phyloP scores from a whole-genome alignment of 2,888 invertebrate species.

The Rhorus exstirpatorius region DNA sequence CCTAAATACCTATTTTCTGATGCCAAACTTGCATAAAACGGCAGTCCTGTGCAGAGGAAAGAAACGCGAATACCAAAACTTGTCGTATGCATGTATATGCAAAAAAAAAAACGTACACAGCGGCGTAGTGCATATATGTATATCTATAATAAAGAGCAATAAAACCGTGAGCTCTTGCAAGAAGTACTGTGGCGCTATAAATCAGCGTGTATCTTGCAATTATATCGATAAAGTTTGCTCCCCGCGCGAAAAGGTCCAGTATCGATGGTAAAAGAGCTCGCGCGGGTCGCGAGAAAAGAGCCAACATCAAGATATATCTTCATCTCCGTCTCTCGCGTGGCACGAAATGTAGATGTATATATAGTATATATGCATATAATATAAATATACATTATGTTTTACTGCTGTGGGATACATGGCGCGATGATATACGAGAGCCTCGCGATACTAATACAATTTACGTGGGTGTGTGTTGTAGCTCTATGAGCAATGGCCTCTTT shows the following conservation, averaged over 20 bases:
- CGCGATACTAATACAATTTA: slow-evolving; percentile 44
- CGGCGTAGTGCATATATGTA: neutral
- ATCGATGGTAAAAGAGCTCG: slow-evolving; percentile 74
- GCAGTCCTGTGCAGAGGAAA: too few relatives aligned
- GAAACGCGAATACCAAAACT: neutral
- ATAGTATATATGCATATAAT: slow-evolving; percentile 23
- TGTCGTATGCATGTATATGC: slow-evolving; percentile 42
- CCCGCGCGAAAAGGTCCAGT: slow-evolving; percentile 75
- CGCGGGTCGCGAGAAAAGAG: slow-evolving; percentile 64
- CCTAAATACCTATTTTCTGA: too few relatives aligned
- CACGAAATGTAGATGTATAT: slow-evolving; percentile 47
- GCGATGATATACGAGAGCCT: slow-evolving; percentile 63
- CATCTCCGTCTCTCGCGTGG: slow-evolving; percentile 69
- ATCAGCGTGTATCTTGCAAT: slow-evolving; percentile 81
- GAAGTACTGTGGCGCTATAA: slow-evolving; percentile 72
- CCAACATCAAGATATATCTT: slow-evolving; percentile 75
- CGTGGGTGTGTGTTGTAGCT: slow-evolving; percentile 53
- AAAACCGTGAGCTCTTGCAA: slow-evolving; percentile 60
- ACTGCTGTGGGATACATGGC: slow-evolving; percentile 44
- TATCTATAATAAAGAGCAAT: slow-evolving; percentile 30
- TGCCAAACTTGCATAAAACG: too few relatives aligned
- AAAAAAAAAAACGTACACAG: slow-evolving; percentile 26
- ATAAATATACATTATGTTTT: slow-evolving; percentile 21
- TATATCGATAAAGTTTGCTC: slow-evolving; percentile 80
- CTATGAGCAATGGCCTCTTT: slow-evolving; percentile 62